Evolutionary conservation across 2,888 invertebrate species (phyloP).

Genomic region (Cataglyphis albicans): DNA sequence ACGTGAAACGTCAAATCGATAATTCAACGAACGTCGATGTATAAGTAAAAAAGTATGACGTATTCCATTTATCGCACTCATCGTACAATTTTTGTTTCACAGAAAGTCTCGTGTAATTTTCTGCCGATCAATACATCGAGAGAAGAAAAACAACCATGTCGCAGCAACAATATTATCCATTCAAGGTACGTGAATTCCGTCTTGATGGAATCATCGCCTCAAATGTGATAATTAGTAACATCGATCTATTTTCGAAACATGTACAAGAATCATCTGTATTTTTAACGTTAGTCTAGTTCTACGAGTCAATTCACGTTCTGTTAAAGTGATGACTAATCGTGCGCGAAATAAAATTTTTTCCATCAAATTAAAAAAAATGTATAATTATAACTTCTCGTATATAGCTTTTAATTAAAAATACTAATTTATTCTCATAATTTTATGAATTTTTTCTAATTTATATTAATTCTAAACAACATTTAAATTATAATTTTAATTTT

Average conservation of each 20-base stretch:
- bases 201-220: background rate
- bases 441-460: background rate
- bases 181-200: constrained; percentile 89
- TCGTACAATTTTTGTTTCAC: background rate
- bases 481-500: background rate
- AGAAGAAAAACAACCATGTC: constrained; percentile 87
- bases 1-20: background rate
- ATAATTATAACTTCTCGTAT: background rate
- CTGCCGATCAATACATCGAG: constrained; percentile 23
- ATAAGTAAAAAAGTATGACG: constrained; percentile 4
- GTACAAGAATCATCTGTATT: constrained; percentile 64
- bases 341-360: background rate
- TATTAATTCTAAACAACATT: background rate
- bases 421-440: background rate
- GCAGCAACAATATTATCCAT: constrained; percentile 94
- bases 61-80: constrained; percentile 3
- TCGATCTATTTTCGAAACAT: constrained; percentile 50
- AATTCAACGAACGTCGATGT: background rate
- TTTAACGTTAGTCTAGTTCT: constrained; percentile 58
- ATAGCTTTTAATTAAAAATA: background rate
- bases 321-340: constrained; percentile 14
- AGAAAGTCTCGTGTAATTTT: constrained; percentile 17
- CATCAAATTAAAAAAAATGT: background rate
- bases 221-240: background rate
- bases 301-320: constrained; percentile 24